Evolutionary conservation across 2,888 invertebrate genomes (phyloP).

Genomic region (Parasteatoda lunata): DNA sequence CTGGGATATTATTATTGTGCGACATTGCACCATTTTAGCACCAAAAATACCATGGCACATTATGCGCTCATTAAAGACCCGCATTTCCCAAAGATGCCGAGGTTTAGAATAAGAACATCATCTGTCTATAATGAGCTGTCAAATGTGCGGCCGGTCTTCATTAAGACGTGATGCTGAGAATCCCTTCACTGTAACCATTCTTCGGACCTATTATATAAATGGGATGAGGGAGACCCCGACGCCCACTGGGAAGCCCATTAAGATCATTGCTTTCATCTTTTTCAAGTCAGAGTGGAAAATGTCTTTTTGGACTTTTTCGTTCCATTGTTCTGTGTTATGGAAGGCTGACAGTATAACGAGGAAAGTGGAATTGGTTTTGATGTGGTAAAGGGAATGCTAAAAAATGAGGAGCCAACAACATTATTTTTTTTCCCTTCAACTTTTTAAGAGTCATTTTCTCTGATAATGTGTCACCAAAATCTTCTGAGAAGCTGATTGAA

Average conservation of each 20-base stretch:
- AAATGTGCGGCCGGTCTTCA: slow-evolving; percentile 63
- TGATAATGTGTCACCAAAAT: background rate
- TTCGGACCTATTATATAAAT: slow-evolving; percentile 53
- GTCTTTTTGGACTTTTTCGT: slow-evolving; percentile 19
- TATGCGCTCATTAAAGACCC: slow-evolving; percentile 56
- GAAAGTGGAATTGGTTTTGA: slow-evolving; percentile 42
- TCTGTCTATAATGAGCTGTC: slow-evolving; percentile 64
- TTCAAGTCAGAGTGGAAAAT: slow-evolving; percentile 21
- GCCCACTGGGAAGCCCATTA: slow-evolving; percentile 46
- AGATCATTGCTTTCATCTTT: slow-evolving; percentile 51
- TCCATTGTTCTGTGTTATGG: slow-evolving; percentile 8
- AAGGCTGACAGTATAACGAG: slow-evolving; percentile 39
- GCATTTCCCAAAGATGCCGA: slow-evolving; percentile 50
- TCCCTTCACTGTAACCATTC: slow-evolving; percentile 12
- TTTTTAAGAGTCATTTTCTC: slow-evolving; percentile 4
- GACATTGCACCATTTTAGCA: slow-evolving; percentile 25
- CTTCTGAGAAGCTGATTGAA: background rate
- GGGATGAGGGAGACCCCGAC: slow-evolving; percentile 26
- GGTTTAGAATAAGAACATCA: slow-evolving; percentile 31
- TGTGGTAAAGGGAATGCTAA: slow-evolving; percentile 6
- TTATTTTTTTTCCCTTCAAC: background rate
- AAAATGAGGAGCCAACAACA: background rate
- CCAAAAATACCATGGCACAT: slow-evolving; percentile 18
- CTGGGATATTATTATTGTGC: no score
- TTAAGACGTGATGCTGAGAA: slow-evolving; percentile 39